These are phyloP conservation scores for Cataglyphis rosenhaueri DNA, from an alignment of 2,888 invertebrate genomes.

Conservation along the genomic window DNA sequence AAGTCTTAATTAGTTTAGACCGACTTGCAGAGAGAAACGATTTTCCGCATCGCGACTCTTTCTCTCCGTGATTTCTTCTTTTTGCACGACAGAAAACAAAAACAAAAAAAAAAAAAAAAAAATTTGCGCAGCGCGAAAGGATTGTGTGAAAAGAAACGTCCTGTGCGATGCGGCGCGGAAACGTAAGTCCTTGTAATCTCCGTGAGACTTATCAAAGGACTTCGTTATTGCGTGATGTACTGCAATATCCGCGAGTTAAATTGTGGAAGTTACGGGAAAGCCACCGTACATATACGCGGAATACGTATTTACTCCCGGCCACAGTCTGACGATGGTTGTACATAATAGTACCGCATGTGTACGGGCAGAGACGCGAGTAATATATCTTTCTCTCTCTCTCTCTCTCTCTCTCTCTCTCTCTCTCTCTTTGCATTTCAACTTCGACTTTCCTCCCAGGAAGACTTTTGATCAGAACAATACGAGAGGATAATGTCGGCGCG, in stretches of 20 bases:
- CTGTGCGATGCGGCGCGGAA: background rate
- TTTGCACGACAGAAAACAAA: too few species aligned
- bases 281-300: slow-evolving; percentile 20
- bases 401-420: background rate
- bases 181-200: slow-evolving; percentile 22
- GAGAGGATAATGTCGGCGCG: slow-evolving; percentile 55
- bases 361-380: slow-evolving; percentile 34
- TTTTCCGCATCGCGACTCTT: slow-evolving; percentile 9
- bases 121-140: background rate
- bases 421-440: slow-evolving; percentile 58
- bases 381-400: slow-evolving; percentile 18
- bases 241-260: slow-evolving; percentile 55
- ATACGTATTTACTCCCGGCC: slow-evolving; percentile 45
- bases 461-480: slow-evolving; percentile 50
- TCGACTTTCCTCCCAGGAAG: slow-evolving; percentile 45
- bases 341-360: slow-evolving; percentile 52
- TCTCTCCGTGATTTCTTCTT: background rate
- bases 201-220: slow-evolving; percentile 26
- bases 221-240: slow-evolving; percentile 36
- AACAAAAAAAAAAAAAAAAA: background rate
- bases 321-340: slow-evolving; percentile 44
- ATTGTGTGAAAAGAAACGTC: background rate
- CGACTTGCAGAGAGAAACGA: background rate
- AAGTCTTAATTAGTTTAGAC: slow-evolving; percentile 15
- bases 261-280: slow-evolving; percentile 52